A percentile compares a stretch with the other conserved stretches of the same genome.
Conservation (phyloP, 2,797 vertebrate genomes). For the Enteromius radiatus region DNA sequence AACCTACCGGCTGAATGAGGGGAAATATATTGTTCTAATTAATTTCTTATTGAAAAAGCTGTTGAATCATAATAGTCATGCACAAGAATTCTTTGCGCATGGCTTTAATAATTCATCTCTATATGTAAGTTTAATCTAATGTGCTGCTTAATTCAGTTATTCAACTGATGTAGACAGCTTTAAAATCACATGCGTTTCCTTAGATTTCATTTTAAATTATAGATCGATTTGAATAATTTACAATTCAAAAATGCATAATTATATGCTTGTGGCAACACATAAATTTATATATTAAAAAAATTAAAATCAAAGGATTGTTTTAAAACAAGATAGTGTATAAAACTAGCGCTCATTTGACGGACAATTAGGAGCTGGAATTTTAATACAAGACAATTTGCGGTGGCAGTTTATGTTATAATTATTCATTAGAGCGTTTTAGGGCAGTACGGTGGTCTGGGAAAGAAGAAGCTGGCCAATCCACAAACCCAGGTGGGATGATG, state of each 20-base stretch:
- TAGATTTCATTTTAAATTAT: constrained; percentile 72
- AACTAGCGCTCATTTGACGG: not conserved
- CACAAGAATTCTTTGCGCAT: not conserved
- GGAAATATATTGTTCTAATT: constrained; percentile 47
- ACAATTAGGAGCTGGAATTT: not conserved
- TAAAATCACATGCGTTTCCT: constrained; percentile 63
- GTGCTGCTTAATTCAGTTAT: constrained; percentile 63
- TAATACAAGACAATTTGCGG: not conserved
- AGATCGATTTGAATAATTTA: constrained; percentile 75
- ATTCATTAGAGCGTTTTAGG: constrained; percentile 4
- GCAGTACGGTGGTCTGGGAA: constrained; percentile 2
- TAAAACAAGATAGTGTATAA: constrained; percentile 17
- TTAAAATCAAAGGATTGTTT: constrained; percentile 15
- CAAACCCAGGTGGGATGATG: constrained; percentile 21
- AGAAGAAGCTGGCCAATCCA: not conserved
- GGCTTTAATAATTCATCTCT: constrained; percentile 62
- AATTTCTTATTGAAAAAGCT: constrained; percentile 46
- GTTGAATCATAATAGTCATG: constrained; percentile 48
- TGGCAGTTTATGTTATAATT: constrained; percentile 25
- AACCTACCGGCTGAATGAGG: constrained; percentile 32
- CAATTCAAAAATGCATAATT: constrained; percentile 69
- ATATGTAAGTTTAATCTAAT: constrained; percentile 67
- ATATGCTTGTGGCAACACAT: constrained; percentile 65
- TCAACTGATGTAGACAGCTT: constrained; percentile 62
- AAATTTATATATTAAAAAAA: constrained; percentile 58